Evolutionary conservation across 2,797 vertebrate genomes (phyloP).

Genomic region (Tapirus indicus): DNA sequence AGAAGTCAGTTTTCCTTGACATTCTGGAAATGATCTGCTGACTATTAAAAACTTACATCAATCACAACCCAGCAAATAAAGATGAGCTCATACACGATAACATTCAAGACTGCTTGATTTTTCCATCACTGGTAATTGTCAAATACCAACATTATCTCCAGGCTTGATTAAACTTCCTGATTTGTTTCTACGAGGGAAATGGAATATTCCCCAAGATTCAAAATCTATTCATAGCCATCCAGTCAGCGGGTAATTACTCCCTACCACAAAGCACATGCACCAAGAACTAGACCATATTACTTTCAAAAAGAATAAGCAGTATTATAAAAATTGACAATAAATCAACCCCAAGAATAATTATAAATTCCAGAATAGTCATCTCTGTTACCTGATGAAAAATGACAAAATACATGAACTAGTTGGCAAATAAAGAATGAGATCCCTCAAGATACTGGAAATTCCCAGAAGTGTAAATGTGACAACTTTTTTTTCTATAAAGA

Average conservation of each 20-base stretch:
- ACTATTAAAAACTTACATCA: conserved; percentile 28
- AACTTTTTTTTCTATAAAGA: background rate
- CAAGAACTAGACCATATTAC: background rate
- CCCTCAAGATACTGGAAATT: background rate
- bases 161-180: conserved; percentile 46
- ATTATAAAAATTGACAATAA: conserved; percentile 31
- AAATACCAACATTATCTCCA: conserved; percentile 2
- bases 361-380: background rate
- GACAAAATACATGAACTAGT: background rate
- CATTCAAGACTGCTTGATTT: background rate
- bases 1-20: conserved; percentile 10
- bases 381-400: conserved; percentile 5
- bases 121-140: conserved; percentile 25
- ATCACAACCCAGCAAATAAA: conserved; percentile 58
- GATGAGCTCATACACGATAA: background rate
- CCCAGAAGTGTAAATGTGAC: background rate
- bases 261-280: conserved; percentile 23
- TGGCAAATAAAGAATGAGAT: conserved; percentile 52
- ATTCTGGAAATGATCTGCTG: conserved; percentile 49
- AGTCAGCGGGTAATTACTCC: conserved; percentile 24
- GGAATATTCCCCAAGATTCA: conserved; percentile 51
- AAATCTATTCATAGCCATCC: conserved; percentile 5
- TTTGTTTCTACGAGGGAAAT: conserved; percentile 59
- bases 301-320: conserved; percentile 44
- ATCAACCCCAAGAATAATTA: background rate